Evolutionary conservation across 2,797 vertebrate genomes (phyloP).

Genomic region (Bradypus variegatus): DNA sequence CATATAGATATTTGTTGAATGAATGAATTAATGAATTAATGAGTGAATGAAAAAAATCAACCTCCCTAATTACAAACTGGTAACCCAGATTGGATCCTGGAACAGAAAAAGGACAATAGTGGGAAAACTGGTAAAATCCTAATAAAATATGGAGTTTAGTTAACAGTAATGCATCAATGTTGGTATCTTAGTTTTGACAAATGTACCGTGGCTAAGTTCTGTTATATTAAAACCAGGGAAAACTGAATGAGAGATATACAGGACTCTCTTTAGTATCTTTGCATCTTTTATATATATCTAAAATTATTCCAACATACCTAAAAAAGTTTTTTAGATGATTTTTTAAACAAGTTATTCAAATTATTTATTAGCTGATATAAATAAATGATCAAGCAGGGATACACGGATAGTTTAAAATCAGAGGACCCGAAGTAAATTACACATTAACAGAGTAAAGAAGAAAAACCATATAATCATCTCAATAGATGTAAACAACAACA

Average conservation of each 20-base stretch:
- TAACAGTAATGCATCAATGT: not conserved
- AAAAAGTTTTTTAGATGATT: not conserved
- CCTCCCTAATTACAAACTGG: not conserved
- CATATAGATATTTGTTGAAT: too few species aligned
- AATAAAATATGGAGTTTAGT: not conserved
- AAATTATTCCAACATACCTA: not conserved
- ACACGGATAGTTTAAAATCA: not conserved
- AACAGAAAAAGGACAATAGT: not conserved
- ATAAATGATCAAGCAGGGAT: not conserved
- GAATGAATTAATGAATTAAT: too few species aligned
- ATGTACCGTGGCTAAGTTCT: not conserved
- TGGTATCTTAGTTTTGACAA: not conserved
- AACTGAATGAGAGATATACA: not conserved
- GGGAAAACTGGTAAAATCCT: not conserved
- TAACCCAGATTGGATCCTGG: not conserved
- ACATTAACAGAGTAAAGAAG: not conserved
- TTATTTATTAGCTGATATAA: too few species aligned
- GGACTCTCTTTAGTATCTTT: not conserved
- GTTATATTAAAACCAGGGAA: not conserved
- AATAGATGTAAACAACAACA: not conserved
- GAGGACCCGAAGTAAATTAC: not conserved
- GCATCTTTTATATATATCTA: not conserved
- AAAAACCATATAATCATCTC: not conserved
- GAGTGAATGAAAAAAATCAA: too few species aligned
- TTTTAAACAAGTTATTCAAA: constrained; percentile 6